Base-by-base conservation (phyloP, 1,140 invertebrate genomes). In the Hyposmocoma kahamanoa region DNA sequence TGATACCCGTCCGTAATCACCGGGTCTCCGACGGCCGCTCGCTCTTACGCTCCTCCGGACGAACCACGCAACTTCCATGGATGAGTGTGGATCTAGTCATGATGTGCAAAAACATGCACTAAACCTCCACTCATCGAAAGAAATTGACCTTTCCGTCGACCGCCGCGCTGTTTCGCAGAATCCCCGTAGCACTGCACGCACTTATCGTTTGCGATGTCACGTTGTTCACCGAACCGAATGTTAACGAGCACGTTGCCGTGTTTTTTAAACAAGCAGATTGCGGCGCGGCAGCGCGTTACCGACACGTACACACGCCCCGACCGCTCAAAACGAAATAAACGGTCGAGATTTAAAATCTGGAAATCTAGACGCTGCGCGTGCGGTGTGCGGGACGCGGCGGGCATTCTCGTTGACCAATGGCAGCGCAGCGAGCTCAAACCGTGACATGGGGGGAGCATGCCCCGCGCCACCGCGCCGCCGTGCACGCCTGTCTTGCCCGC, bases 51-150 rank as follows among this genome's bases (percentile, higher is more conserved):
- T 47, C 54, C 56, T 55, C 53, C 43, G 50, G 83, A 62, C 53
- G 78, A 77, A 62, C 67, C 72, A 69, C 74, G 80, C 83, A 84
- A 84, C 84, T 86, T 85, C 84, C 75, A 77, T 86, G 84, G 86
- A 87, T 87, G 84, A 87, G 86, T 87, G 86, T 87, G 86, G 86
- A 87, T 87, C 86, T 87, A 87, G 86, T 87, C 86, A 87, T 87
- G 86, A 76, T 81, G 65, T 69, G 46, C 26, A 52, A 67, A 63
- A 71, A 87, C 86, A 87, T 87, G 86, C 86, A 87, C 86, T 85
- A 86, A 83, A 86, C 82, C 84, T 84, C 76, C 86, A 86, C 86
- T 81, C 86, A 86, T 83, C 86, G 83, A 86, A 85, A 84, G 83
- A 86, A 84, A 84, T 86, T 85, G 83, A 81, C 73, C 54, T 72